Evolutionary conservation across 1,140 invertebrate genomes (phyloP), one percentile per base, ranked within the genome.

Genomic region (Ips nitidus): DNA sequence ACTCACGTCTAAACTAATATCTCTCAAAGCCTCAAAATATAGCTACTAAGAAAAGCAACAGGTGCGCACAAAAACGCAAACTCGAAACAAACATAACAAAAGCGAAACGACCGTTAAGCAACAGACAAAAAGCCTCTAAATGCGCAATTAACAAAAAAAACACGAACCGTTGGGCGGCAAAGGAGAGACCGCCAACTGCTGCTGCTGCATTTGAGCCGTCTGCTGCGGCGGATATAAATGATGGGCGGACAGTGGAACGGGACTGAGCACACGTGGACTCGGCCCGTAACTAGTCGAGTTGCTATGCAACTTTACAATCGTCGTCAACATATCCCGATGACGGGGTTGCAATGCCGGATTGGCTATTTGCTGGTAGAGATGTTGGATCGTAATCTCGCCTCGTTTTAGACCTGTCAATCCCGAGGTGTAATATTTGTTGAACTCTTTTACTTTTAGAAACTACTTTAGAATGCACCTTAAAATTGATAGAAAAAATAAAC

Each of bases 381-480:
- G 86, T 73, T 89, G 86, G 38, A 85, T 84, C 1, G 89, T 90
- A n/a, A 92, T 87, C 77, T 91, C 88, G 59, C 90, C 90, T 38
- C 87, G 84, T 73, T 88, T 87, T 70, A 91, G 79, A 74, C 86
- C 87, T 88, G 43, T 57, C 5, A 59, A 22, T 22, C 22, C 22
- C 22, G 22, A 39, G 3, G 41, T 36, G 38, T 5, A 58, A 39
- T 58, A 8, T 6, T 38, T 22, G 1, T 8, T 55, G 1, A 8
- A 22, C 22, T 22, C 22, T 22, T 22, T 22, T 22, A 22, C 22
- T 22, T 22, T 22, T 22, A 22, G 22, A 22, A 0, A 22, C 22
- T 22, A 22, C 22, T 22, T 22, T 22, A 22, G 22, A 22, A 22
- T 22, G 22, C 22, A 22, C 22, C 0, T 22, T 22, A 22, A 22